phyloP scores from a whole-genome alignment of 2,888 invertebrate genomes.

The Dendrolimus houi region DNA sequence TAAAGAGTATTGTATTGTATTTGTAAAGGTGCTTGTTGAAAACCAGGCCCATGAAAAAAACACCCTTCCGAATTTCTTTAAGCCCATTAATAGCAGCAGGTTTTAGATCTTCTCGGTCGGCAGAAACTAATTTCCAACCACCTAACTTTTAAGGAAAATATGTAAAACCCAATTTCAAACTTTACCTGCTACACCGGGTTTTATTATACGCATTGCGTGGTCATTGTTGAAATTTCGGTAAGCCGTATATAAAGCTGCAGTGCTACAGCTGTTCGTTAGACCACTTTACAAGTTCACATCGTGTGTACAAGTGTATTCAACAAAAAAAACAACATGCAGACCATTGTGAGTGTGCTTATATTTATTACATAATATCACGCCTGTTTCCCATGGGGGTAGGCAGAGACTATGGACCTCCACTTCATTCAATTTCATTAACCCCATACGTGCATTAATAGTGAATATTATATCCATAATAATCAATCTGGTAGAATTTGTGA shows the following conservation, averaged over 20 bases:
- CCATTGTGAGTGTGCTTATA: slow-evolving; percentile 47
- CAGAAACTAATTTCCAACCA: no score
- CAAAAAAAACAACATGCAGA: slow-evolving; percentile 49
- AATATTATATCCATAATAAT: not conserved
- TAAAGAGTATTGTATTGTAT: no score
- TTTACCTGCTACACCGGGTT: not conserved
- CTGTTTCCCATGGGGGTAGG: no score
- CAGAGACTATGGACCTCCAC: no score
- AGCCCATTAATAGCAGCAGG: no score
- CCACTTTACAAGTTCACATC: slow-evolving; percentile 23
- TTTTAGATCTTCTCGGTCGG: no score
- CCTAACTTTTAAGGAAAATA: no score
- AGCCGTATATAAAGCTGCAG: slow-evolving; percentile 44
- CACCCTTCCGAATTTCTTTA: no score
- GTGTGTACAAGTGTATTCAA: slow-evolving; percentile 27
- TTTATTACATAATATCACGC: not conserved
- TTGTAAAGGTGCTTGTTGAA: no score
- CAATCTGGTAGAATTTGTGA: no score
- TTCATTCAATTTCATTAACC: no score
- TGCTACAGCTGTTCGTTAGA: slow-evolving; percentile 40
- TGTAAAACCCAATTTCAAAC: not conserved
- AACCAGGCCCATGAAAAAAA: no score
- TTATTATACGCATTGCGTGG: slow-evolving; percentile 18
- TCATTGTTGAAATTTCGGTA: slow-evolving; percentile 51
- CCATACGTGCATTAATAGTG: not conserved